Conservation (phyloP, 1,140 invertebrate genomes). For the Brachystomella parvula region DNA sequence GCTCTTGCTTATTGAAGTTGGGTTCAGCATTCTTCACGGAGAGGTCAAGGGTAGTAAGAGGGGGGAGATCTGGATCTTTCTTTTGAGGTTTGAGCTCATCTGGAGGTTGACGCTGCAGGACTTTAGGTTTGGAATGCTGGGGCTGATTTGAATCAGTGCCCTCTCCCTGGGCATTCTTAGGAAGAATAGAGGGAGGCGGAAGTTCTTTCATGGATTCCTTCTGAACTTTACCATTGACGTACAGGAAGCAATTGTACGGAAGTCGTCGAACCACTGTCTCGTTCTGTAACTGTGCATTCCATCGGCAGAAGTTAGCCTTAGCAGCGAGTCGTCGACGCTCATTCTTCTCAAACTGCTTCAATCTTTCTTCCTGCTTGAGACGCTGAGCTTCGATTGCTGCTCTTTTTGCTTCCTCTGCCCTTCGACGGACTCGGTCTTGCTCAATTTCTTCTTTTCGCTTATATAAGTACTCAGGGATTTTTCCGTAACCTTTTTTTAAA, state of each 20-base stretch:
- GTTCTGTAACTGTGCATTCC: neutral
- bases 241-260: constrained; percentile 5
- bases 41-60: too few species aligned
- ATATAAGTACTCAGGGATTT: neutral
- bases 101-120: too few species aligned
- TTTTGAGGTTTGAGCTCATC: constrained; percentile 3
- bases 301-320: neutral
- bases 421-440: neutral
- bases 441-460: neutral
- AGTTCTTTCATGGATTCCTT: neutral
- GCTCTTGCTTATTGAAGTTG: too few species aligned
- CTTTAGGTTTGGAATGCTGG: too few species aligned
- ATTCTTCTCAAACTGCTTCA: neutral
- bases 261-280: too few species aligned
- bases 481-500: neutral
- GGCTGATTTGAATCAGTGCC: neutral
- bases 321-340: neutral
- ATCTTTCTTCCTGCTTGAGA: neutral
- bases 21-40: too few species aligned
- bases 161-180: neutral
- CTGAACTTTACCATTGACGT: constrained; percentile 4
- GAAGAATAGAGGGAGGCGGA: too few species aligned
- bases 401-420: neutral
- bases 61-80: too few species aligned
- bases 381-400: neutral